These are phyloP conservation scores for Ictidomys tridecemlineatus DNA, from an alignment of 2,113 vertebrate species.

Conservation along the genomic window DNA sequence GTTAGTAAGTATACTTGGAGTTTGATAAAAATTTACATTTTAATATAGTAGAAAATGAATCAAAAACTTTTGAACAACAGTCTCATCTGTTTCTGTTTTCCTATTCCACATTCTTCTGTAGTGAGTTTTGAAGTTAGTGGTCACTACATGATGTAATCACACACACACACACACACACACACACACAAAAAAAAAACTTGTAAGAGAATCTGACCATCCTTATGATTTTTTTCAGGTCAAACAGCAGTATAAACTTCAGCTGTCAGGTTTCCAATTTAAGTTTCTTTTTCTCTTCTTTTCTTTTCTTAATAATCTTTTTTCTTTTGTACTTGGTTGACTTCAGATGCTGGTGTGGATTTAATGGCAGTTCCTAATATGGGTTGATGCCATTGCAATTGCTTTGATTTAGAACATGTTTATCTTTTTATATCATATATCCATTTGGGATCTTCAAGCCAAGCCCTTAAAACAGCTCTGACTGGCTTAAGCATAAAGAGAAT, in stretches of 20 bases:
- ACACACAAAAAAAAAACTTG: neutral
- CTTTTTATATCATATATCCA: neutral
- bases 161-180: too few species aligned
- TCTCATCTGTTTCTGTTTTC: neutral
- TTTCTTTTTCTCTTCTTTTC: too few species aligned
- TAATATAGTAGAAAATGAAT: neutral
- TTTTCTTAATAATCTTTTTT: too few species aligned
- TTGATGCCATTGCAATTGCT: neutral
- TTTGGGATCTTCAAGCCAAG: neutral
- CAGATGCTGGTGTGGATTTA: neutral
- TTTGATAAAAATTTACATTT: constrained; percentile 34
- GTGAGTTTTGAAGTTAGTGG: neutral
- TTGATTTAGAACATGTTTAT: neutral
- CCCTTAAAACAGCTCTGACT: neutral
- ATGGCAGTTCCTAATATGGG: neutral
- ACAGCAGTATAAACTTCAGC: neutral
- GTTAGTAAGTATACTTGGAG: neutral
- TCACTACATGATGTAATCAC: neutral
- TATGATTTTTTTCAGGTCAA: constrained; percentile 12
- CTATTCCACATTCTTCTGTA: neutral
- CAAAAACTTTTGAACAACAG: neutral
- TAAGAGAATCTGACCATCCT: neutral
- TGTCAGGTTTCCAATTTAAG: too few species aligned
- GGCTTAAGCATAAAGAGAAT: neutral
- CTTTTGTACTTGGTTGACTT: neutral